Evolutionary conservation across 1,140 invertebrate species (phyloP), one percentile per base, ranked within the genome.

Genomic region (Drosophila equinoxialis): DNA sequence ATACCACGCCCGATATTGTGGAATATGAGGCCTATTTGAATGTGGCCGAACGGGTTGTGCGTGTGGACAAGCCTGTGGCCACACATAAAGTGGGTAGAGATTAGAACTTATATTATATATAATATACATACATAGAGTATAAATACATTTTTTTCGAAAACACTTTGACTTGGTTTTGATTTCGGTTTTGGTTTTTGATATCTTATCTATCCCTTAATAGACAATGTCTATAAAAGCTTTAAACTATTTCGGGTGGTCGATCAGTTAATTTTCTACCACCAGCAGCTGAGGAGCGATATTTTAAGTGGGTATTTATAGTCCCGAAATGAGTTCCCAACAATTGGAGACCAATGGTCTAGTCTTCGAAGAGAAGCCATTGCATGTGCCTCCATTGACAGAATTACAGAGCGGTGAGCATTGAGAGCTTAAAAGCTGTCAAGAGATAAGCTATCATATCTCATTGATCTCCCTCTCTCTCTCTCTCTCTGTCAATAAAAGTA

Each of bases 1-100:
- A 99, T 93, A 97, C 96, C 6, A 97, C 97, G 20, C 97, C 98
- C 0, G 95, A 96, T 13, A 94, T 92, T 30, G 97, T 96, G 1
- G 95, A 97, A 90, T 99, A 92, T 55, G 93, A 96, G 72, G 98
- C 95, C 0, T 99, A 98, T 92, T 97, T 98, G 86, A 95, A 95
- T 82, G 79, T 97, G 20, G 97, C 95, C 26, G 94, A 95, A 81
- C 93, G 92, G 65, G 93, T 99, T 33, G 94, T 96, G 79, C 94
- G 98, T 64, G 93, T 99, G 58, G 98, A 99, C 93, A 94, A 94
- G 76, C 97, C 98, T 0, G 17, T 83, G 23, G 91, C 81, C 55
- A 93, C 93, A 23, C 94, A 94, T 85, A 80, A 91, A 63, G 68
- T 94, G 60, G 94, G 93, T 30, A 90, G 93, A 5, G 93, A 94